Evolutionary conservation across 2,113 vertebrate species (phyloP), one percentile per base, ranked within the genome.

Genomic region (Entomyzon cyanotis): DNA sequence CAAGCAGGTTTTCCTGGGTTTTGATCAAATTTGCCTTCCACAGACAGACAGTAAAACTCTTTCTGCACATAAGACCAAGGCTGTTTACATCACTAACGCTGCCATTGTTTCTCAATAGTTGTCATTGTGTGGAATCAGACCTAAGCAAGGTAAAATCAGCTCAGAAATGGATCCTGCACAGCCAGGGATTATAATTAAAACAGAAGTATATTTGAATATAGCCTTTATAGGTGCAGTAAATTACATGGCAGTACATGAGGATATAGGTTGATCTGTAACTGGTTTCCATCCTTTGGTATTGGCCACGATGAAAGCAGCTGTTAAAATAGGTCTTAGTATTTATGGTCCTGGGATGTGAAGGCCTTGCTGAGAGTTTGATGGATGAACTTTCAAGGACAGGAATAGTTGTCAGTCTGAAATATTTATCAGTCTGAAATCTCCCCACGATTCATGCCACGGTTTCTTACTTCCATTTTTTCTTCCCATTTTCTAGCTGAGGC

Each of bases 391-490:
- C 96, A 95, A 95, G 94, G 94, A 95, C 91, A 92, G 95, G 89
- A 97, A 96, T 96, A 96, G 95, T 75, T 96, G 94, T 95, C 93
- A 94, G 89, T 69, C 94, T 97, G 94, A 94, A 96, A 94, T 97
- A 97, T 97, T 97, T 94, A 96, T 97, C 91, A 96, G 91, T 70
- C 94, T 95, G 68, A 90, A 94, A 89, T 90, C 86, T 96, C 80
- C 65, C 73, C 56, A 64, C 2, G 1, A 86, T 84, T 93, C 95
- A 55, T 7, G 30, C 47, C 47, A 8, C 8, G 27, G 78, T 79
- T 89, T 81, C 83, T 74, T 78, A 60, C 68, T 78, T 89, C 52
- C 10, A 47, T 65, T 92, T 93, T 79, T 84, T 22, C 46, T 74
- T 76, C 67, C 50, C 2, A 0, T 42, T n/a, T 86, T 77, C 50